Percentiles rank a stretch among this genome's conserved stretches.
phyloP scores from a whole-genome alignment of 2,113 vertebrate species.

The Noctilio leporinus region DNA sequence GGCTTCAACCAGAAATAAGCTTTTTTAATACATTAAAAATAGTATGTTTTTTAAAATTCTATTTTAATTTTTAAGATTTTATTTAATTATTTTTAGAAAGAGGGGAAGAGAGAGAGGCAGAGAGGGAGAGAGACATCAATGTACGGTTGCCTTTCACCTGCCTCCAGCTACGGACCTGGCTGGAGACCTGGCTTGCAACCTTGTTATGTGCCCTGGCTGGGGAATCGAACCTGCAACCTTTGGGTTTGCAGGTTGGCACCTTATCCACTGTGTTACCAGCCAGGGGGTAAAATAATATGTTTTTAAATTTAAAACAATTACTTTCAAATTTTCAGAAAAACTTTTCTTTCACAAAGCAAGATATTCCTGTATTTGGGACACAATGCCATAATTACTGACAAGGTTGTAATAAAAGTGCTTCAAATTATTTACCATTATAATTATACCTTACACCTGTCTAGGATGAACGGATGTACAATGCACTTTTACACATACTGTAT shows the following conservation, averaged over 20 bases:
- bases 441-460: conserved; percentile 24
- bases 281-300: conserved; percentile 33
- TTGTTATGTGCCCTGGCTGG: no score
- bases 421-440: conserved; percentile 25
- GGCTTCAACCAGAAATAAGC: neutral
- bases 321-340: conserved; percentile 5
- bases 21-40: conserved; percentile 37
- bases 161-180: no score
- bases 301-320: neutral
- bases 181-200: no score
- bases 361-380: neutral
- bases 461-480: neutral
- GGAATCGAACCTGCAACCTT: no score
- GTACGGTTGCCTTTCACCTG: no score
- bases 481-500: neutral
- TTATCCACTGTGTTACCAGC: no score
- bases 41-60: conserved; percentile 10
- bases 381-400: conserved; percentile 7
- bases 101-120: no score
- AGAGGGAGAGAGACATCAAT: no score
- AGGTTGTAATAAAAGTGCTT: conserved; percentile 36
- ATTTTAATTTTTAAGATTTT: no score
- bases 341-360: neutral
- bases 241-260: no score
- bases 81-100: no score